These are phyloP conservation scores for Thamnophis elegans DNA, from an alignment of 2,797 vertebrate species.

Conservation along the genomic window DNA sequence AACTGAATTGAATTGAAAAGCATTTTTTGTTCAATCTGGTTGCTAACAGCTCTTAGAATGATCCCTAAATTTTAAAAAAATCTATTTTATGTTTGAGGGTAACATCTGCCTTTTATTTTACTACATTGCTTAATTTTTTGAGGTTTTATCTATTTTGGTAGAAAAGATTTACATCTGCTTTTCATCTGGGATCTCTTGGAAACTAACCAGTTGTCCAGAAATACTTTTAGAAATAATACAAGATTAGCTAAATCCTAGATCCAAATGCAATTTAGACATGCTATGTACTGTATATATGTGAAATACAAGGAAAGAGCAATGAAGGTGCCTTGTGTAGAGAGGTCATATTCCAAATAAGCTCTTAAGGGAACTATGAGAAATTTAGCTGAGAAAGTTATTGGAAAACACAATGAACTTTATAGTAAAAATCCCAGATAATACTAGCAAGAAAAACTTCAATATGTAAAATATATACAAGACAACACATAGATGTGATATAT, in stretches of 20 bases:
- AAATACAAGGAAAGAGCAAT: background rate
- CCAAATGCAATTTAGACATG: background rate
- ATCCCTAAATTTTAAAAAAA: background rate
- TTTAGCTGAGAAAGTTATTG: background rate
- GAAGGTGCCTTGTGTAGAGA: background rate
- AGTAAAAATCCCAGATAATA: background rate
- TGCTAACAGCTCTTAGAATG: background rate
- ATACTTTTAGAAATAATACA: background rate
- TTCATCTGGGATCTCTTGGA: background rate
- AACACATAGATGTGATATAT: background rate
- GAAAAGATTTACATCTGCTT: background rate
- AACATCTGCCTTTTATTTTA: background rate
- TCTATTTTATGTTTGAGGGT: background rate
- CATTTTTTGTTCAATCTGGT: background rate
- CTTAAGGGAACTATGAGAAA: slow-evolving; percentile 1
- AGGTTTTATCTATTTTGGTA: background rate
- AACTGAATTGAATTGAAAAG: background rate
- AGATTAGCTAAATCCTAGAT: background rate
- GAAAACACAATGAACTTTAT: background rate
- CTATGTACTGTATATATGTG: background rate
- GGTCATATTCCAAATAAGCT: background rate
- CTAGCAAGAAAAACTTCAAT: background rate
- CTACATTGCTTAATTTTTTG: background rate
- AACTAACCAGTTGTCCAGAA: background rate
- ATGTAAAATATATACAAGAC: background rate